A percentile compares a stretch with the other conserved stretches of the same genome.
These are phyloP conservation scores for Battus philenor DNA, from an alignment of 1,140 invertebrate species.

Conservation along the genomic window DNA sequence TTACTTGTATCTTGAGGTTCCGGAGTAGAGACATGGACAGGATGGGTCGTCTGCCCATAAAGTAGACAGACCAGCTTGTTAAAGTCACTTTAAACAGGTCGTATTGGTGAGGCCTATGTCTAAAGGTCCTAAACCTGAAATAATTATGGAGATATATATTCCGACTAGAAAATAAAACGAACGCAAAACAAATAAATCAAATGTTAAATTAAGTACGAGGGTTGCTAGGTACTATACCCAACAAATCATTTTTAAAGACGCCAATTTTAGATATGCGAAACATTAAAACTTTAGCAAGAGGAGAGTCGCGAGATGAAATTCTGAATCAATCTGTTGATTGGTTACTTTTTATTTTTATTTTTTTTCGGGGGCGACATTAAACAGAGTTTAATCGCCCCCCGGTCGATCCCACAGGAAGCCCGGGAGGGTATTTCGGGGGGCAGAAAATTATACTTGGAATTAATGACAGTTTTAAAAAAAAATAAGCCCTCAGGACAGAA, in stretches of 20 bases:
- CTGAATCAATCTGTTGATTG: slow-evolving; percentile 68
- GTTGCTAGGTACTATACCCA: too few relatives aligned
- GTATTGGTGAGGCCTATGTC: too few relatives aligned
- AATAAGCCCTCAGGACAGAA: slow-evolving; percentile 38
- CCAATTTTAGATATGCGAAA: slow-evolving; percentile 15
- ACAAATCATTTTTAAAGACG: slow-evolving; percentile 12
- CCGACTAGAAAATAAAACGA: background rate
- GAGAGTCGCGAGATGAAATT: slow-evolving; percentile 32
- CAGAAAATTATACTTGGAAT: slow-evolving; percentile 47
- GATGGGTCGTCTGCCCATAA: too few relatives aligned
- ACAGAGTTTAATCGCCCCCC: slow-evolving; percentile 63
- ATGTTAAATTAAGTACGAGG: background rate
- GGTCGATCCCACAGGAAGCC: slow-evolving; percentile 38
- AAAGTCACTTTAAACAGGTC: too few relatives aligned
- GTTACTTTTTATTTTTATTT: slow-evolving; percentile 62
- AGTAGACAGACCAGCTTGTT: too few relatives aligned
- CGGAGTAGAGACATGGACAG: too few relatives aligned
- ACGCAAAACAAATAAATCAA: background rate
- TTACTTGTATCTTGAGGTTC: too few relatives aligned
- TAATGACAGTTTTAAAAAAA: slow-evolving; percentile 68
- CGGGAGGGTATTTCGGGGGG: slow-evolving; percentile 28
- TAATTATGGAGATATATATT: too few relatives aligned
- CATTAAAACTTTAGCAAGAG: slow-evolving; percentile 27
- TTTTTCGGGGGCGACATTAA: slow-evolving; percentile 65
- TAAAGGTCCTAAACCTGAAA: too few relatives aligned